Base-by-base conservation (phyloP, 2,113 vertebrate genomes). In the Alligator sinensis region DNA sequence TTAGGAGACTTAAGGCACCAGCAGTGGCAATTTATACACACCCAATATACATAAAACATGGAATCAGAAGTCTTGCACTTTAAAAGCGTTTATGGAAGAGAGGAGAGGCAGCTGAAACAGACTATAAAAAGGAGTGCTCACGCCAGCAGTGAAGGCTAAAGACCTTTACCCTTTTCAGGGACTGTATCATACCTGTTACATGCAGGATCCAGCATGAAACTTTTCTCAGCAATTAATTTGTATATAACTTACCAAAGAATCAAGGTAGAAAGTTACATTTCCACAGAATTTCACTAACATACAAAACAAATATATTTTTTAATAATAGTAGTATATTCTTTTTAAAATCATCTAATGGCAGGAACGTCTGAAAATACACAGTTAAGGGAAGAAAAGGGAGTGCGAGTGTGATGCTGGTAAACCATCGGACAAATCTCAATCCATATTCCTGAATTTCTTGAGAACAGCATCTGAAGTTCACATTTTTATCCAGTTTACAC, bases 21-120 rank as follows among this genome's bases (percentile, higher is more conserved):
- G 13, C 66, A 54, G 9, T 24, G n/a, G 4, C 7, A 15, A 55
- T 18, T 84, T 25, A 66, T 8, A 62, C 0, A 4, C 47, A 10
- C 62, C 27, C 80, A 55, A 24, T 75, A 30, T 1, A 3, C 12
- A 22, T 17, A 17, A 38, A 89, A 22, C 30, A n/a, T 22, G 92
- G 30, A 28, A 79, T 58, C 66, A 80, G 64, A 61, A 89, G 63
- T 64, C 84, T 34, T 21, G 25, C 18, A 66, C 16, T 28, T 34
- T 8, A 70, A 70, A 70, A 70, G 34, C 19, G 11, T 15, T 68
- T 18, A 68, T 6, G 38, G 68, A 72, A 18, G 38, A 72, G 38
- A 72, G 30, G 38, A 72, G 38, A 17, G 2, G 22, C 76, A 60
- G n/a, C 58, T 34, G 68, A 77, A 94, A 83, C 6, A 0, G 0